These are phyloP conservation scores for Aphis craccivora DNA, from an alignment of 1,140 invertebrate species.

Conservation along the genomic window DNA sequence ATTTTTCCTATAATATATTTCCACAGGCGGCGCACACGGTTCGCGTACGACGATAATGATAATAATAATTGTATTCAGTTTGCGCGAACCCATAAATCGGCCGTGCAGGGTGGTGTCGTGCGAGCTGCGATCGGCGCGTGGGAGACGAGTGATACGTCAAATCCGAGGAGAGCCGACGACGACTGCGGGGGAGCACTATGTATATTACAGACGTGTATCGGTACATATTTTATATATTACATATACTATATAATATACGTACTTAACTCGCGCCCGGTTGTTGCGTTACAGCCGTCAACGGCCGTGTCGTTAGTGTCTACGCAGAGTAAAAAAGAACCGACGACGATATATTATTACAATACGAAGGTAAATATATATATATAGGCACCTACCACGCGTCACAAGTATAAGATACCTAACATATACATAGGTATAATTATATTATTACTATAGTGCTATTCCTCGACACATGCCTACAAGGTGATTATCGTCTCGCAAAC, in stretches of 20 bases:
- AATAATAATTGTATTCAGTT: slow-evolving; percentile 23
- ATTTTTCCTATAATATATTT: not conserved
- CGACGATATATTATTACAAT: slow-evolving; percentile 9
- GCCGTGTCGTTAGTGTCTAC: not conserved
- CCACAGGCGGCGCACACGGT: not conserved
- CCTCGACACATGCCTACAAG: not conserved
- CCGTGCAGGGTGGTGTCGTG: not conserved
- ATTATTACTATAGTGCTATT: not conserved
- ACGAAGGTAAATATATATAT: not conserved
- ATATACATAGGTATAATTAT: not conserved
- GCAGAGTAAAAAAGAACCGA: not conserved
- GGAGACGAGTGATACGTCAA: slow-evolving; percentile 44
- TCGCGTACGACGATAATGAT: not conserved
- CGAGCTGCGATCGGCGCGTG: not conserved
- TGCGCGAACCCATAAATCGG: not conserved
- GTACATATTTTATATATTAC: not conserved
- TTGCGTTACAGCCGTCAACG: slow-evolving; percentile 5
- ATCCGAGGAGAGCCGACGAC: not conserved
- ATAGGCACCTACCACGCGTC: not conserved
- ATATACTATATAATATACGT: not conserved
- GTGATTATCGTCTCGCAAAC: not conserved
- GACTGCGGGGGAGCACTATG: not conserved
- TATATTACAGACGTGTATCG: not conserved
- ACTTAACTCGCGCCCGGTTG: not conserved
- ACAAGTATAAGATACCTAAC: slow-evolving; percentile 1